Percentiles rank a stretch among this genome's conserved stretches.
Conservation (phyloP, 2,888 invertebrate genomes). For the Dendrolimus houi region DNA sequence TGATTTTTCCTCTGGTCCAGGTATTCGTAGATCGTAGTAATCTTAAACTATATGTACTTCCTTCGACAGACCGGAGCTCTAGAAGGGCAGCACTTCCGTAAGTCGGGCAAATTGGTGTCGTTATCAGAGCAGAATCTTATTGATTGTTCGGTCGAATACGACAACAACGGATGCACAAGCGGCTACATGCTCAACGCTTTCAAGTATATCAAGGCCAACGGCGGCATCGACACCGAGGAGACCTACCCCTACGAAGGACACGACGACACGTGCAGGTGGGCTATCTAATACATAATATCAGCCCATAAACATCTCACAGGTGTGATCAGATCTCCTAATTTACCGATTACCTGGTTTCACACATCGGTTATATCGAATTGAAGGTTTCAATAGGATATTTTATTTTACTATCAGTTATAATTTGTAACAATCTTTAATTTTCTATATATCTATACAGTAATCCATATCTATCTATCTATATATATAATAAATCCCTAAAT, state of each 20-base stretch:
- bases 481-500: too few relatives aligned
- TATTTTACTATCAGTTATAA: background rate
- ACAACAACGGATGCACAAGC: constrained; percentile 94
- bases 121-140: constrained; percentile 95
- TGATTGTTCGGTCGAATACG: constrained; percentile 89
- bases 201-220: constrained; percentile 87
- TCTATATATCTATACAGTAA: background rate
- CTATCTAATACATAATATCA: background rate
- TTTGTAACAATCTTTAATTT: background rate
- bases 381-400: background rate
- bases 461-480: too few relatives aligned
- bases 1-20: too few relatives aligned
- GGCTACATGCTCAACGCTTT: constrained; percentile 90
- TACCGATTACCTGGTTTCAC: too few relatives aligned
- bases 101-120: constrained; percentile 84
- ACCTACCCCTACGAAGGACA: constrained; percentile 91
- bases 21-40: too few relatives aligned
- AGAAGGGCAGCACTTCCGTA: constrained; percentile 93
- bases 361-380: too few relatives aligned
- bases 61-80: constrained; percentile 85
- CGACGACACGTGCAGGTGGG: constrained; percentile 81
- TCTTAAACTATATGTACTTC: background rate
- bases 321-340: too few relatives aligned
- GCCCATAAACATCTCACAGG: background rate
- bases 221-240: constrained; percentile 92